Conservation (phyloP, 2,113 vertebrate species). For the Sebastes schlegelii region DNA sequence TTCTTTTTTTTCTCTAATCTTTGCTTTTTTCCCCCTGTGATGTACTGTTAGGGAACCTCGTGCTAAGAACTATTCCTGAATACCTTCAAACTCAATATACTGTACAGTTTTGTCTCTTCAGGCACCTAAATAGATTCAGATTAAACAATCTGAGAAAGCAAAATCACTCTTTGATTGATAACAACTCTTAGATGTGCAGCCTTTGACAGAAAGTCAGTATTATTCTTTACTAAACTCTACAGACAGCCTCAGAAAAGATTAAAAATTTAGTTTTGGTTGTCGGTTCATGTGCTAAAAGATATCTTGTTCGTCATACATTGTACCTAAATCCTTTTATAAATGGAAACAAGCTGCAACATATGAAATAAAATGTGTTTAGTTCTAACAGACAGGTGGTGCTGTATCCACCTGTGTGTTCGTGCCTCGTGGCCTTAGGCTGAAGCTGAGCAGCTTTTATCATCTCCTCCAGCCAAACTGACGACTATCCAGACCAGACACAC, state of each 20-base stretch:
- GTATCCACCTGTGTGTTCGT: conserved; percentile 24
- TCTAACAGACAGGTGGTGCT: conserved; percentile 32
- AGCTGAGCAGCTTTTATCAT: background rate
- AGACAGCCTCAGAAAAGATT: background rate
- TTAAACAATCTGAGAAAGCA: background rate
- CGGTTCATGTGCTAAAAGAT: background rate
- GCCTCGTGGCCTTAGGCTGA: conserved; percentile 10
- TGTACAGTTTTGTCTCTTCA: too few species aligned
- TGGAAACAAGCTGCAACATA: background rate
- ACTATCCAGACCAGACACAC: conserved; percentile 4
- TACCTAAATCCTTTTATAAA: background rate
- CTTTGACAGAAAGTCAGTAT: background rate
- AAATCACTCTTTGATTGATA: background rate
- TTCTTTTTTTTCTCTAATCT: background rate
- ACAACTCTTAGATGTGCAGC: background rate
- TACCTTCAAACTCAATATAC: background rate
- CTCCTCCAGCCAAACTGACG: background rate
- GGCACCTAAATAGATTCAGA: too few species aligned
- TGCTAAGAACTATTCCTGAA: too few species aligned
- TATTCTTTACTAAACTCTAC: background rate
- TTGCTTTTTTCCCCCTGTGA: background rate
- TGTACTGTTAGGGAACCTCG: background rate
- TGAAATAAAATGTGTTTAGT: conserved; percentile 10
- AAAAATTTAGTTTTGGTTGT: background rate
- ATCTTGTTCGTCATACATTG: background rate